These are phyloP conservation scores for Ammodytes marinus DNA, from an alignment of 2,113 vertebrate species.

Conservation along the genomic window DNA sequence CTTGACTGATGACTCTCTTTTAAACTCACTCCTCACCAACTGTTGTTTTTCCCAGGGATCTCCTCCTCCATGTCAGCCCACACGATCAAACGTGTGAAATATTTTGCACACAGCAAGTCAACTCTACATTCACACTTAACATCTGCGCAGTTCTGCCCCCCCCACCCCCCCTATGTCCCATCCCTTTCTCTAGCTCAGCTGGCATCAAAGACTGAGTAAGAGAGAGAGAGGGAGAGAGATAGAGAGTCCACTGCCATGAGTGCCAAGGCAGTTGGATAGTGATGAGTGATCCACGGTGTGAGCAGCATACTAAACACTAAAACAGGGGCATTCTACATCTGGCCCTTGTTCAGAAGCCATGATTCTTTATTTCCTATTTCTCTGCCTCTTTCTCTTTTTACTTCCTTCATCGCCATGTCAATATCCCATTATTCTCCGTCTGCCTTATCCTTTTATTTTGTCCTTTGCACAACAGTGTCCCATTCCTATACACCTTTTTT, in stretches of 20 bases:
- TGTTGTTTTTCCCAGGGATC: conserved; percentile 40
- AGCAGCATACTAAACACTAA: conserved; percentile 72
- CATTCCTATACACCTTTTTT: background rate
- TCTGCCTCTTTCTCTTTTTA: background rate
- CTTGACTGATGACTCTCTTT: conserved; percentile 60
- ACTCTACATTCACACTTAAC: conserved; percentile 62
- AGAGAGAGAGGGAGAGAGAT: conserved; percentile 17
- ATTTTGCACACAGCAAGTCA: conserved; percentile 60
- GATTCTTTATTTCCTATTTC: conserved; percentile 32
- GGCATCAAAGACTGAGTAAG: conserved; percentile 70
- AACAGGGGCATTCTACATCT: conserved; percentile 60
- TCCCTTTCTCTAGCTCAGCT: conserved; percentile 72
- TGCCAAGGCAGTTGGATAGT: conserved; percentile 75
- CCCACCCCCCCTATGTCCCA: conserved; percentile 44
- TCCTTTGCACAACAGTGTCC: background rate
- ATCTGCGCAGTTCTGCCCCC: conserved; percentile 59
- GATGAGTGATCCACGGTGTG: conserved; percentile 74
- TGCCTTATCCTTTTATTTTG: conserved; percentile 7
- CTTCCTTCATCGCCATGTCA: background rate
- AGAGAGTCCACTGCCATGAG: conserved; percentile 54
- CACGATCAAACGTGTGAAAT: conserved; percentile 47
- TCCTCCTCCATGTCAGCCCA: conserved; percentile 31
- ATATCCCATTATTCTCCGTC: background rate
- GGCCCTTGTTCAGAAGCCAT: conserved; percentile 62
- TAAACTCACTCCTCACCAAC: conserved; percentile 33